These are phyloP conservation scores for Stigmatopora nigra DNA, from an alignment of 2,113 vertebrate species.

Conservation along the genomic window DNA sequence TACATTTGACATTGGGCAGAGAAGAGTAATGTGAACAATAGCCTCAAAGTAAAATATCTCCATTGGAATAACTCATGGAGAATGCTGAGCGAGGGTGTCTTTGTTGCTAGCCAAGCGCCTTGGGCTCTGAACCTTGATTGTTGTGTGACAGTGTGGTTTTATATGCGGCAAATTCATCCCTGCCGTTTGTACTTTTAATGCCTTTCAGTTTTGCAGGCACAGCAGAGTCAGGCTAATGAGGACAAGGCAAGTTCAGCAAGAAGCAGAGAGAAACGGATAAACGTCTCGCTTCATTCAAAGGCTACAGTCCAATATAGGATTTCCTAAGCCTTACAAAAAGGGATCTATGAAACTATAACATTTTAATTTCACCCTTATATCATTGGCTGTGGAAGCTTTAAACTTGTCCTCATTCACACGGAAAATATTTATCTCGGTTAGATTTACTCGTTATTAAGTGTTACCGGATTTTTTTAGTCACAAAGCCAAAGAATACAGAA, in stretches of 20 bases:
- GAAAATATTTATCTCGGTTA: too few relatives aligned
- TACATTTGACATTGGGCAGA: too few relatives aligned
- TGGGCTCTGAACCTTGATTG: neutral
- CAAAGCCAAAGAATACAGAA: too few relatives aligned
- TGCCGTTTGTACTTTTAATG: conserved; percentile 6
- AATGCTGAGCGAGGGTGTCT: neutral
- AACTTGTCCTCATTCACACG: too few relatives aligned
- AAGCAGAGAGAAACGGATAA: conserved; percentile 6
- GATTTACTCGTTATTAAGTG: too few relatives aligned
- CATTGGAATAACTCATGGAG: too few relatives aligned
- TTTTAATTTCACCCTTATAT: neutral
- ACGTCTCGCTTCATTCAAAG: neutral
- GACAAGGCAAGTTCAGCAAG: conserved; percentile 2
- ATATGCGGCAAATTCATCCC: neutral
- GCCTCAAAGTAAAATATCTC: too few relatives aligned
- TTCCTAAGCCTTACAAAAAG: neutral
- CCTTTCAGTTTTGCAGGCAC: neutral
- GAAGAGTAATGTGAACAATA: too few relatives aligned
- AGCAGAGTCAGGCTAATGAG: conserved; percentile 7
- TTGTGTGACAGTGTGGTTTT: neutral
- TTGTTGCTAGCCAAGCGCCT: neutral
- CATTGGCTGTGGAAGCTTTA: neutral
- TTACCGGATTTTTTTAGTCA: too few relatives aligned
- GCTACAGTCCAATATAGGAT: conserved; percentile 1
- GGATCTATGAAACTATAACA: neutral